Percentiles rank a stretch among this genome's conserved stretches.
phyloP scores from a whole-genome alignment of 2,113 vertebrate genomes.

The Rhegmatorhina hoffmannsi region DNA sequence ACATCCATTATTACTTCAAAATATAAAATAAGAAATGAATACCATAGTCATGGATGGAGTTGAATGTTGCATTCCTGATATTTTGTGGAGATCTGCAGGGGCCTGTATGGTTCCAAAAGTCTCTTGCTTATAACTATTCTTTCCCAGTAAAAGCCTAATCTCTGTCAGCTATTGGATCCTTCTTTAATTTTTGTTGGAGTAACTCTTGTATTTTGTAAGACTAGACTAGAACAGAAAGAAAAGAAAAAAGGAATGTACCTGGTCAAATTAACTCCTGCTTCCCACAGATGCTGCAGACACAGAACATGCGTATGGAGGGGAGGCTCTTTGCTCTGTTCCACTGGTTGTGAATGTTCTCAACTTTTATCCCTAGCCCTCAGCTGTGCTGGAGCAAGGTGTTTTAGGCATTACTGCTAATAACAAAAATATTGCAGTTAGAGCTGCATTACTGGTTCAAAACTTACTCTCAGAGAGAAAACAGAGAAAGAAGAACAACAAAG shows the following conservation, averaged over 20 bases:
- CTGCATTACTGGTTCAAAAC: not conserved
- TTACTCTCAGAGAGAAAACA: not conserved
- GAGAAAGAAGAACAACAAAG: not conserved
- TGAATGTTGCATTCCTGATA: not conserved
- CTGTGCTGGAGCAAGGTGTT: not conserved
- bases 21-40: not conserved
- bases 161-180: not conserved
- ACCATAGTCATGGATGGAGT: not conserved
- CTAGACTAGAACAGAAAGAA: not conserved
- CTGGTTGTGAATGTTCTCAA: accelerated
- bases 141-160: not conserved
- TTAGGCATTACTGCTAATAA: not conserved
- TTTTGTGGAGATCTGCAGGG: not conserved
- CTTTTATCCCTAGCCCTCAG: not conserved
- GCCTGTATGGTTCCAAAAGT: not conserved
- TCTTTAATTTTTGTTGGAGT: not conserved
- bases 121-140: not conserved
- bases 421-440: not conserved
- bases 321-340: not conserved
- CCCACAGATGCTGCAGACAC: not conserved
- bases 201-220: not conserved
- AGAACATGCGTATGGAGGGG: accelerated
- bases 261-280: not conserved
- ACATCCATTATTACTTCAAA: not conserved
- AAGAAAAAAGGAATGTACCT: not conserved